A percentile compares a stretch with the other conserved stretches of the same genome.
These are phyloP conservation scores for Drosophila lacteicornis DNA, from an alignment of 1,140 invertebrate species.

Conservation along the genomic window DNA sequence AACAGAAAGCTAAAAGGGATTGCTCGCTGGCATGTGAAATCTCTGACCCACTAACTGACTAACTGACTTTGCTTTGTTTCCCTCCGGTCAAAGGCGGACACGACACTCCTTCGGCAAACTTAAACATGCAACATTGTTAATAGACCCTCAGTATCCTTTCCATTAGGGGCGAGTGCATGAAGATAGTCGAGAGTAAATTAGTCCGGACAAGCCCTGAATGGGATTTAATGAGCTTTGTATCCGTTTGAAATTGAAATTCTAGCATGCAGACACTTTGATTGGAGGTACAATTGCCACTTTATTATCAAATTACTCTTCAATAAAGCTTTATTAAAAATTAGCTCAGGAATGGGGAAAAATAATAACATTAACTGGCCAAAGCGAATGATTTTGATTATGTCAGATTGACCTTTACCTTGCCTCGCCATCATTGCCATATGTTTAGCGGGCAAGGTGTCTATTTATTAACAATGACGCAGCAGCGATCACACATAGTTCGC, in stretches of 20 bases:
- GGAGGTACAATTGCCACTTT: constrained; percentile 3
- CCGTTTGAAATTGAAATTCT: neutral
- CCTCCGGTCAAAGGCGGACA: neutral
- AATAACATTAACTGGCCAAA: constrained; percentile 12
- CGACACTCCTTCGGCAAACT: constrained; percentile 4
- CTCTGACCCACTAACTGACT: constrained; percentile 24
- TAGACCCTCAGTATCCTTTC: constrained; percentile 8
- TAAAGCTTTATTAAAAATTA: constrained; percentile 13
- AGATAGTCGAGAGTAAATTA: neutral
- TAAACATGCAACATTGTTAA: constrained; percentile 29
- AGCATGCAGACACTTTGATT: neutral
- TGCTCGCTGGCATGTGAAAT: constrained; percentile 34
- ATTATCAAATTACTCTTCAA: constrained; percentile 6
- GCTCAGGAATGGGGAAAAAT: constrained; percentile 3
- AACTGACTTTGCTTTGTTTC: constrained; percentile 33
- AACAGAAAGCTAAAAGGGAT: constrained; percentile 14
- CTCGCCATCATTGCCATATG: constrained; percentile 15
- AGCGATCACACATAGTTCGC: constrained; percentile 6
- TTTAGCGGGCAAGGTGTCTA: constrained; percentile 39
- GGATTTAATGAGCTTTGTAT: constrained; percentile 11
- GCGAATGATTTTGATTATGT: constrained; percentile 22
- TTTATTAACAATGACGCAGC: constrained; percentile 73
- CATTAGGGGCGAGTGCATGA: constrained; percentile 14
- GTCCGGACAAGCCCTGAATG: neutral
- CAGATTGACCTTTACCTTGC: constrained; percentile 46